phyloP scores from a whole-genome alignment of 2,113 vertebrate genomes.

The Leptobrachium ailaonicum region DNA sequence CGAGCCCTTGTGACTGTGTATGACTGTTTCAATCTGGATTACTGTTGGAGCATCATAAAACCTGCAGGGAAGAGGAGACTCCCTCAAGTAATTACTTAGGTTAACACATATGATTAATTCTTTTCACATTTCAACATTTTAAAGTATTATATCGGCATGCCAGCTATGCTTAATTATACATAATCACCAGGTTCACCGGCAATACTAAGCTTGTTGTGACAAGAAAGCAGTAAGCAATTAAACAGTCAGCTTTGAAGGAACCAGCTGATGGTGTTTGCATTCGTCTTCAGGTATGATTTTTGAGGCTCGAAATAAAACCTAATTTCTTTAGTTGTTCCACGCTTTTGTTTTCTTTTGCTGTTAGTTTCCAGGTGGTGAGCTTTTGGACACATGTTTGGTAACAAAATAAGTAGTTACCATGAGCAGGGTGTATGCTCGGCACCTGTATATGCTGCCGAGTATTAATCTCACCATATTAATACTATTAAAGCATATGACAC shows the following conservation, averaged over 20 bases:
- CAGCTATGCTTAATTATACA: constrained; percentile 44
- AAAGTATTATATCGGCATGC: constrained; percentile 42
- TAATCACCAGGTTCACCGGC: constrained; percentile 35
- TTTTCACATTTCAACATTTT: constrained; percentile 33
- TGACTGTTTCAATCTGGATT: constrained; percentile 9
- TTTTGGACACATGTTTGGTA: too few relatives aligned
- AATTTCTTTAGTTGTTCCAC: not conserved
- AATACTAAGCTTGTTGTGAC: constrained; percentile 43
- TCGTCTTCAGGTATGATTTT: not conserved
- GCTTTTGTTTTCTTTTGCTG: too few relatives aligned
- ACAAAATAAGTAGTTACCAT: too few relatives aligned
- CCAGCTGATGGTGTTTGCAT: constrained; percentile 7
- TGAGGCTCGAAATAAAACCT: not conserved
- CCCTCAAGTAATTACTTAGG: constrained; percentile 33
- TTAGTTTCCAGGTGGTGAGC: too few relatives aligned
- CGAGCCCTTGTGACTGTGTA: not conserved
- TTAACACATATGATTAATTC: constrained; percentile 38
- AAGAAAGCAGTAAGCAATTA: constrained; percentile 30
- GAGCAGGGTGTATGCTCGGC: too few relatives aligned
- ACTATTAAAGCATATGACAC: too few relatives aligned
- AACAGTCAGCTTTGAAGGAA: constrained; percentile 29
- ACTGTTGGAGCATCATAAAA: constrained; percentile 17
- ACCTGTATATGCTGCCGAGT: too few relatives aligned
- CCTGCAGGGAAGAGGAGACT: constrained; percentile 22
- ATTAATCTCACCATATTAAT: too few relatives aligned